Evolutionary conservation across 2,888 invertebrate species (phyloP), one percentile per base, ranked within the genome.

Genomic region (Tiphia femorata): DNA sequence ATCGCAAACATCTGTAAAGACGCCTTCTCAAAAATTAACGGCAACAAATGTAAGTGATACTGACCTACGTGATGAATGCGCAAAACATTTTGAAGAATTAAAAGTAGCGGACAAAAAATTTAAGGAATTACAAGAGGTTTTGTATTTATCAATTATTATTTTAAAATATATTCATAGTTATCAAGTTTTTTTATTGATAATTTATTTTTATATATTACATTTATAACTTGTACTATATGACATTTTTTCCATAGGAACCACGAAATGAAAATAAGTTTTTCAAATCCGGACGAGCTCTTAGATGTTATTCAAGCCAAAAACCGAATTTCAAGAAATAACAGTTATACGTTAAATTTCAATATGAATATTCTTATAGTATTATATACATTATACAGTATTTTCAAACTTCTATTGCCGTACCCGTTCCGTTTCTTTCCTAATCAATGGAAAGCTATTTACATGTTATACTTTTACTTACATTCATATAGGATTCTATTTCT

Each of bases 261-360:
- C 42, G 52, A 5, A 29, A 29, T 5, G 42, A 57, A 7, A 57
- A 54, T 17, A 60, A 30, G 16, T 61, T 62, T 23, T 62, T 62
- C 38, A 62, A 61, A 43, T 49, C 52, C 8, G 52, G 61, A 16
- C 16, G 1, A 1, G 16, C 38, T 8, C 16, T 49, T 33, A 52
- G 40, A 38, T 52, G 60, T 30, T 62, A 60, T 20, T 23, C 21
- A 12, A 33, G 12, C 16, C 2, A 56, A 27, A 25, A 21, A 48
- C 5, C 25, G 12, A 38, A 27, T 35, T 16, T 27, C 10, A 16
- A 47, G 16, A 12, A n/a, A n/a, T n/a, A n/a, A n/a, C n/a, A n/a
- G n/a, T n/a, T n/a, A n/a, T n/a, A n/a, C n/a, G 10, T 3, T 19
- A 19, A 10, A 1, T 37, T 17, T 19, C 5, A 10, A 37, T 10